Evolutionary conservation across 2,113 vertebrate species (phyloP), one percentile per base, ranked within the genome.

Genomic region (Dinomys branickii): DNA sequence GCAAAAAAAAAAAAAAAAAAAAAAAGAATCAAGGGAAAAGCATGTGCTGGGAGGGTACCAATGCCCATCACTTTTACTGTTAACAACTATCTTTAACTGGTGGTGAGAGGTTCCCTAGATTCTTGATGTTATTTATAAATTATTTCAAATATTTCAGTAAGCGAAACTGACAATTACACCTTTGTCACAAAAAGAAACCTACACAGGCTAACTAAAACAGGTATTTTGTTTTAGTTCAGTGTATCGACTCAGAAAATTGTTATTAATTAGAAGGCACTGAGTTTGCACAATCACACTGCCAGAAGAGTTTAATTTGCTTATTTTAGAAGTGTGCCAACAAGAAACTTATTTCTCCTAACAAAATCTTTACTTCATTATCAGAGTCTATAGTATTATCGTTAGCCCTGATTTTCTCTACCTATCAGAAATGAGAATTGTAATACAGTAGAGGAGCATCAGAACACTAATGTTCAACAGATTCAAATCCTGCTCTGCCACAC

Each of bases 221-320:
- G 82, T 71, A 82, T 30, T 95, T 81, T 75, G 63, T 38, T 90
- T 88, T 75, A 56, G 85, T 47, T 82, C 56, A 88, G n/a, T 61
- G 14, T 56, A 38, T n/a, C 44, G 67, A 85, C 30, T 56, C 91
- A 44, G 14, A 59, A 63, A 77, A 61, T 7, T 58, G 9, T n/a
- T 30, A 77, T 6, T 11, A 30, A 77, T 77, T 77, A 77, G 11
- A 47, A 47, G 22, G 41, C 28, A 75, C 71, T 44, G 41, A 75
- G 71, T 75, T 75, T 75, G 22, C 41, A 75, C 38, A 75, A 44
- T 75, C 71, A 47, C 26, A 30, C 11, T 44, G 73, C 44, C 63
- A 44, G 13, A 73, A 24, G 24, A 73, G n/a, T 65, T 52, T 50
- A 35, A 52, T 30, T 30, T 71, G 38, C 26, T 92, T 84, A 33